A percentile compares a stretch with the other conserved stretches of the same genome.
Conservation (phyloP, 2,888 invertebrate species). For the Spisula subtruncata region DNA sequence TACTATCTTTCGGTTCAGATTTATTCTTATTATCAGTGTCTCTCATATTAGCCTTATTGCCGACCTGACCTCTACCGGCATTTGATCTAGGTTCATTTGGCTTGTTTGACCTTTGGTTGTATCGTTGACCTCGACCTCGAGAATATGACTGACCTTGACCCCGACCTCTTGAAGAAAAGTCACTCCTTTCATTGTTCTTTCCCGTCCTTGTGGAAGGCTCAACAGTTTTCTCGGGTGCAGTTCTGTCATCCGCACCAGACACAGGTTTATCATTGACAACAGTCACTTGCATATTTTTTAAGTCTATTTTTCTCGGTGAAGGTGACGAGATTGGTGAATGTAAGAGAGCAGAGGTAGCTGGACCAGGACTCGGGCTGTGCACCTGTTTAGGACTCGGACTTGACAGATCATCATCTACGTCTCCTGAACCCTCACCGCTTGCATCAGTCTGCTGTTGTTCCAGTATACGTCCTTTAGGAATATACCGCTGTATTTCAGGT, state of each 20-base stretch:
- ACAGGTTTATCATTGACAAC: slow-evolving; percentile 71
- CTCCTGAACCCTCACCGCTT: slow-evolving; percentile 60
- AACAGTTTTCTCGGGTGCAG: slow-evolving; percentile 44
- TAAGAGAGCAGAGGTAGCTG: slow-evolving; percentile 21
- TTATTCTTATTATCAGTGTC: slow-evolving; percentile 49
- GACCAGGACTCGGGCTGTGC: slow-evolving; percentile 62
- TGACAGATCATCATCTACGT: slow-evolving; percentile 49
- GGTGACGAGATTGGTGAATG: slow-evolving; percentile 44
- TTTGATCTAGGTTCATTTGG: slow-evolving; percentile 40
- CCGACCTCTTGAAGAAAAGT: slow-evolving; percentile 41
- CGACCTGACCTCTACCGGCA: slow-evolving; percentile 46
- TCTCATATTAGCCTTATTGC: slow-evolving; percentile 46
- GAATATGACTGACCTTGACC: slow-evolving; percentile 63
- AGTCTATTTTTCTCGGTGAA: slow-evolving; percentile 68
- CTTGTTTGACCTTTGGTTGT: slow-evolving; percentile 61
- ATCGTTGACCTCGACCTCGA: slow-evolving; percentile 64
- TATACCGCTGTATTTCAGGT: slow-evolving; percentile 83
- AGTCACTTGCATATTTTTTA: slow-evolving; percentile 80
- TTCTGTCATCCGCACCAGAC: slow-evolving; percentile 30
- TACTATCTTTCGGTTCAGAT: slow-evolving; percentile 22
- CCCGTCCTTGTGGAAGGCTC: background rate
- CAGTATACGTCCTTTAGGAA: slow-evolving; percentile 79
- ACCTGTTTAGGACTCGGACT: slow-evolving; percentile 56
- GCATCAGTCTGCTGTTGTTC: slow-evolving; percentile 68
- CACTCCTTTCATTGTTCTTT: slow-evolving; percentile 28